Percentiles rank a stretch among this genome's conserved stretches.
Evolutionary conservation across 2,888 invertebrate genomes (phyloP).

Genomic region (Cephus rjabovi): DNA sequence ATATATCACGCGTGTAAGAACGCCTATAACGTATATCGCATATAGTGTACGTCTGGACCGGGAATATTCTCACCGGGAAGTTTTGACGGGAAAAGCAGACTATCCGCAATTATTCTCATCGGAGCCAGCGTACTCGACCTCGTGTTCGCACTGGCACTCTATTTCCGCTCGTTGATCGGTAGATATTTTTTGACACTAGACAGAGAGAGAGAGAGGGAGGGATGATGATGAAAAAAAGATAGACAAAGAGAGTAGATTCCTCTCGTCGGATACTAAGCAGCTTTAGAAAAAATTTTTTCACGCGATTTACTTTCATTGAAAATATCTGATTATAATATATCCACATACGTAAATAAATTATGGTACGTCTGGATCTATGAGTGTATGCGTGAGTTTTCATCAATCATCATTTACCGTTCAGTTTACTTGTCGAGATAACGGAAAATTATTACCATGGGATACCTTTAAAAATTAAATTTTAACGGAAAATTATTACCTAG

Average conservation of each 20-base stretch:
- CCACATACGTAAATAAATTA: background rate
- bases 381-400: background rate
- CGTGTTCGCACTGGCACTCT: constrained; percentile 16
- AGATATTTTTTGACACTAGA: background rate
- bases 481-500: background rate
- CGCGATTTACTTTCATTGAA: background rate
- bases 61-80: background rate
- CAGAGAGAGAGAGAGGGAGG: background rate
- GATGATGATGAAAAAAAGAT: background rate
- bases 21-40: background rate
- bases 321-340: background rate
- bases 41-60: background rate
- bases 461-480: background rate
- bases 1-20: background rate
- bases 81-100: background rate
- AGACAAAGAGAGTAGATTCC: constrained; percentile 14
- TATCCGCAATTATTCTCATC: constrained; percentile 6
- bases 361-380: background rate
- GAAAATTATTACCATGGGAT: background rate
- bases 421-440: background rate
- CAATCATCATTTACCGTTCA: background rate
- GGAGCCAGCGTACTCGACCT: constrained; percentile 20
- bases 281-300: background rate
- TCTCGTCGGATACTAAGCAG: background rate
- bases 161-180: constrained; percentile 11